These are phyloP conservation scores for Morpho achilles DNA, from an alignment of 2,888 invertebrate species.

Conservation along the genomic window DNA sequence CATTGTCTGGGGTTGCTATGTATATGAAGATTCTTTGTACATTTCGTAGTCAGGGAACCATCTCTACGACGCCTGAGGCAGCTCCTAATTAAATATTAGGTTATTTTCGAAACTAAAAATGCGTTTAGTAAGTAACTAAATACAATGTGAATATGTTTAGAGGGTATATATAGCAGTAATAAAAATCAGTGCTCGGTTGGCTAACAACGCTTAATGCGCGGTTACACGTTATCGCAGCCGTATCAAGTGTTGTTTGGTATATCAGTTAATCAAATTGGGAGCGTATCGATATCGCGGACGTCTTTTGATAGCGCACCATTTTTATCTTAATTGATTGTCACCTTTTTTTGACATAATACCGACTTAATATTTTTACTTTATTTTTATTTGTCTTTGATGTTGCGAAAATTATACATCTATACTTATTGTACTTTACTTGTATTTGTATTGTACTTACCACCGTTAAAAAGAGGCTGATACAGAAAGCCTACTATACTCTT, in stretches of 20 bases:
- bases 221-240: slow-evolving; percentile 66
- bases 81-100: too few relatives aligned
- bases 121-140: slow-evolving; percentile 17
- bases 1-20: too few relatives aligned
- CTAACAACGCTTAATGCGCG: slow-evolving; percentile 68
- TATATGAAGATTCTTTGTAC: too few relatives aligned
- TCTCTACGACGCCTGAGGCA: too few relatives aligned
- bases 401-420: slow-evolving; percentile 24
- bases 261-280: slow-evolving; percentile 76
- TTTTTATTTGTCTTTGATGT: slow-evolving; percentile 46
- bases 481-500: too few relatives aligned
- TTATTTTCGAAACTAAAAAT: background rate
- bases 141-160: slow-evolving; percentile 44
- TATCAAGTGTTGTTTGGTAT: slow-evolving; percentile 68
- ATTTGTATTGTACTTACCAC: too few relatives aligned
- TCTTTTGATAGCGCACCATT: slow-evolving; percentile 62
- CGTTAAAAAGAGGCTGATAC: too few relatives aligned
- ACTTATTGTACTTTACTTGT: too few relatives aligned
- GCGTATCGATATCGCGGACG: slow-evolving; percentile 68
- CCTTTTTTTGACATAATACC: slow-evolving; percentile 59
- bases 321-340: slow-evolving; percentile 77
- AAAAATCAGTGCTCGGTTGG: slow-evolving; percentile 71
- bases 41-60: too few relatives aligned
- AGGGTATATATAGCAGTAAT: slow-evolving; percentile 65
- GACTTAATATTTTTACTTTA: slow-evolving; percentile 38